phyloP scores from a whole-genome alignment of 2,113 vertebrate genomes.

The Meles meles region DNA sequence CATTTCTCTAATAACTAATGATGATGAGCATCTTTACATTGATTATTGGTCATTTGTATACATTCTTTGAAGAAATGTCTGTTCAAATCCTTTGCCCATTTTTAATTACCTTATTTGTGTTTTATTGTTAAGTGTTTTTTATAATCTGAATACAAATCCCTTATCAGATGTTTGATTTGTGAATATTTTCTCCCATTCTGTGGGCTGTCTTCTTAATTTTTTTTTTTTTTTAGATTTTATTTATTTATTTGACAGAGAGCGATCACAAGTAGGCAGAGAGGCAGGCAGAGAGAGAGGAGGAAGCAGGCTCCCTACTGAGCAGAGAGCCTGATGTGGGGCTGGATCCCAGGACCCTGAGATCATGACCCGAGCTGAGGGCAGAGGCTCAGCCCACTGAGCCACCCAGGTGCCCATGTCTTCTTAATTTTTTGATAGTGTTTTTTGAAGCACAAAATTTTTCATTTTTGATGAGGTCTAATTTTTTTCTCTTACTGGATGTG shows the following conservation, averaged over 20 bases:
- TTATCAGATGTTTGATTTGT: not conserved
- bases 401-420: not conserved
- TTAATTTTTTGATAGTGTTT: not conserved
- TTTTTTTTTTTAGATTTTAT: no score
- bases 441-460: not conserved
- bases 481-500: not conserved
- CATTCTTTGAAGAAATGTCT: slow-evolving; percentile 14
- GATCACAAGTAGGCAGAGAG: no score
- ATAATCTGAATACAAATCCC: not conserved
- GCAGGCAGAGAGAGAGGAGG: no score
- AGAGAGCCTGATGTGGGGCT: no score
- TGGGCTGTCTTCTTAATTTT: not conserved
- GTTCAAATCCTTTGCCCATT: not conserved
- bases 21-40: not conserved
- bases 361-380: no score
- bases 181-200: not conserved
- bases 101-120: not conserved
- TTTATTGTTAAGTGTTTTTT: not conserved
- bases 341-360: no score
- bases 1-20: not conserved
- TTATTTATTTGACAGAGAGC: no score
- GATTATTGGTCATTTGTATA: not conserved
- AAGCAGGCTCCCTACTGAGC: no score
- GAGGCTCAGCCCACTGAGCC: no score
- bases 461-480: not conserved